phyloP scores from a whole-genome alignment of 2,888 invertebrate species.

The Phymatocera aterrima region DNA sequence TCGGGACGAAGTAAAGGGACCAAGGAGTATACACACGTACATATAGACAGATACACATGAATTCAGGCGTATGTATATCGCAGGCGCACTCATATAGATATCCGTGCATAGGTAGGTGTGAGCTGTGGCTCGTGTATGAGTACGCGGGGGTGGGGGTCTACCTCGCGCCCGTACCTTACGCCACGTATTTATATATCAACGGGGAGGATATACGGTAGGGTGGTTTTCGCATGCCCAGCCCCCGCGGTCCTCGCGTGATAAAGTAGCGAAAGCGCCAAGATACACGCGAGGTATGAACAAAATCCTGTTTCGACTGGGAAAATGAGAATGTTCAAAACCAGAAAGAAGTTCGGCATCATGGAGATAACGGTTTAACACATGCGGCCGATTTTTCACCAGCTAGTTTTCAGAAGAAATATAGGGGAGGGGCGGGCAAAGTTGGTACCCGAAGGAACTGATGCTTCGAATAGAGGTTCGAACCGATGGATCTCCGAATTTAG shows the following conservation, averaged over 20 bases:
- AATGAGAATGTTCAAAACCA: too few species aligned
- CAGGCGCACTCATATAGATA: background rate
- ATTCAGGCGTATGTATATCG: background rate
- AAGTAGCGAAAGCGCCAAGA: slow-evolving; percentile 19
- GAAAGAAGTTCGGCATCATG: background rate
- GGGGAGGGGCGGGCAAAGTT: too few species aligned
- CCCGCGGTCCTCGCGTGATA: slow-evolving; percentile 47
- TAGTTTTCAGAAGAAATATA: too few species aligned
- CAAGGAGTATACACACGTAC: background rate
- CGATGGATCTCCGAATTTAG: too few species aligned
- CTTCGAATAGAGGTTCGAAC: too few species aligned
- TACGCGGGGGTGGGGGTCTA: slow-evolving; percentile 40
- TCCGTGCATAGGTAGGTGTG: slow-evolving; percentile 47
- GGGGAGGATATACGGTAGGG: slow-evolving; percentile 67
- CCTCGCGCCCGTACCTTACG: slow-evolving; percentile 36
- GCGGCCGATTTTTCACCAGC: too few species aligned
- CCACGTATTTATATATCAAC: slow-evolving; percentile 49
- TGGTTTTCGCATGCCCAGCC: slow-evolving; percentile 71
- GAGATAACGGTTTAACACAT: too few species aligned
- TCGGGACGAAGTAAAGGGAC: slow-evolving; percentile 63
- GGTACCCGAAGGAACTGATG: too few species aligned
- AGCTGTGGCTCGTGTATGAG: slow-evolving; percentile 48
- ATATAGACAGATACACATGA: background rate
- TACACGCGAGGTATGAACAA: slow-evolving; percentile 31
- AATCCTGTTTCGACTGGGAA: background rate